Conservation (phyloP, 2,888 invertebrate species). For the Drosophila hamatofila region DNA sequence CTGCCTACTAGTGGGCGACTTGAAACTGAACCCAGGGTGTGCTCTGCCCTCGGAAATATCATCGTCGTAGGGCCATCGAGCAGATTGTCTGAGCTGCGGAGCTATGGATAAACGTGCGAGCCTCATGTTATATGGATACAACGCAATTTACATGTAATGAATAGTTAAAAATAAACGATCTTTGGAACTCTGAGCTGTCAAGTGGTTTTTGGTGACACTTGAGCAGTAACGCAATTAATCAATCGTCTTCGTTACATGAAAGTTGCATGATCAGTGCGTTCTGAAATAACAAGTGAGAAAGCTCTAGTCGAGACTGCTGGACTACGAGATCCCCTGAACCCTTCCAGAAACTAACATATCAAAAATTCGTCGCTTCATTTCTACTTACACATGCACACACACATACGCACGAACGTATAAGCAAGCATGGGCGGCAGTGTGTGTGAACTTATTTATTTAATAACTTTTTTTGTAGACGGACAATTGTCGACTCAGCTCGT, state of each 20-base stretch:
- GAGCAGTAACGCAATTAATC: conserved; percentile 22
- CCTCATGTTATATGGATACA: conserved; percentile 19
- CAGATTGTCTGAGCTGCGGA: conserved; percentile 12
- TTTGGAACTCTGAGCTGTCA: conserved; percentile 13
- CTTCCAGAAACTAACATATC: too few relatives aligned
- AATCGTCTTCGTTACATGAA: background rate
- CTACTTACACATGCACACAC: too few relatives aligned
- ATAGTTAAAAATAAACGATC: conserved; percentile 15
- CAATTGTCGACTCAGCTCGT: too few relatives aligned
- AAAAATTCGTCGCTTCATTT: too few relatives aligned
- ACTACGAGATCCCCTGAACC: too few relatives aligned
- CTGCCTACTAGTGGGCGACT: conserved; percentile 19
- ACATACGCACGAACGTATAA: too few relatives aligned
- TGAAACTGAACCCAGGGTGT: conserved; percentile 44
- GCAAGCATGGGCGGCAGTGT: too few relatives aligned
- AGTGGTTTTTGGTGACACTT: conserved; percentile 20
- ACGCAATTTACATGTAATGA: conserved; percentile 40
- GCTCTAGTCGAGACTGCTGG: too few relatives aligned
- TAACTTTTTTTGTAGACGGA: too few relatives aligned
- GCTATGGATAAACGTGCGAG: conserved; percentile 12
- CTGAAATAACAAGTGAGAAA: too few relatives aligned
- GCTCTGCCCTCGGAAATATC: conserved; percentile 41
- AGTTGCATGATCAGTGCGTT: too few relatives aligned
- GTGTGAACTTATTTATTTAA: too few relatives aligned
- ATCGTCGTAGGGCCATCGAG: conserved; percentile 40